phyloP scores from a whole-genome alignment of 2,888 invertebrate species.

The Cheilosia soror region DNA sequence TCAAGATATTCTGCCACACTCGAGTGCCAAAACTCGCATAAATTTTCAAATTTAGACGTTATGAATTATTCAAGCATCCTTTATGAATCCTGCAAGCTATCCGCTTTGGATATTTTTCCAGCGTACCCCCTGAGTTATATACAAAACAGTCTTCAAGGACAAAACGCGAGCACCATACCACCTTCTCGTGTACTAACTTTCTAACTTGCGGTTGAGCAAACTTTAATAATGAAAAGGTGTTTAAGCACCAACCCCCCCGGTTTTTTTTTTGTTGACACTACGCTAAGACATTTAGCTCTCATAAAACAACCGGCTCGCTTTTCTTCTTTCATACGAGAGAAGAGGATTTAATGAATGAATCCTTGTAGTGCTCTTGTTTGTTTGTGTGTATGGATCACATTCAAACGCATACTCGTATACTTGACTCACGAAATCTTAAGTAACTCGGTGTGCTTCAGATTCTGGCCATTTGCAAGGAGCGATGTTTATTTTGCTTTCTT shows the following conservation, averaged over 20 bases:
- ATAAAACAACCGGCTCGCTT: slow-evolving; percentile 31
- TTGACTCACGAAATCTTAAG: slow-evolving; percentile 27
- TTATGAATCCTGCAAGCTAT: slow-evolving; percentile 70
- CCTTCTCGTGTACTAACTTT: not conserved
- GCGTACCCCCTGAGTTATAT: slow-evolving; percentile 9
- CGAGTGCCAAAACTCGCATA: slow-evolving; percentile 67
- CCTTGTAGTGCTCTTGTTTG: slow-evolving; percentile 29
- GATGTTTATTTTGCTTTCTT: slow-evolving; percentile 54
- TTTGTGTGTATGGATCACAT: slow-evolving; percentile 44
- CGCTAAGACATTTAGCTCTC: slow-evolving; percentile 32
- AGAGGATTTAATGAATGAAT: slow-evolving; percentile 62
- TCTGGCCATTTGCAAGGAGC: slow-evolving; percentile 23
- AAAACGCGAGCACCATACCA: slow-evolving; percentile 23
- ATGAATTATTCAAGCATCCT: slow-evolving; percentile 73
- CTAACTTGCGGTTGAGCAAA: slow-evolving; percentile 51
- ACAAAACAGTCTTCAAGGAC: slow-evolving; percentile 54
- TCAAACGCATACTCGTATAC: slow-evolving; percentile 44
- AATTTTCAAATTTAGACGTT: slow-evolving; percentile 74
- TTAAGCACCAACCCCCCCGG: slow-evolving; percentile 43
- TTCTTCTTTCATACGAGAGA: slow-evolving; percentile 26
- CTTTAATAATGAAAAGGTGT: slow-evolving; percentile 71
- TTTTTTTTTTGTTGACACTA: slow-evolving; percentile 57
- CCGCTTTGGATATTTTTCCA: slow-evolving; percentile 55
- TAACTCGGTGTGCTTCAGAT: slow-evolving; percentile 32
- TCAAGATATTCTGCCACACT: slow-evolving; percentile 53